These are phyloP conservation scores for Tiliqua scincoides DNA, from an alignment of 2,113 vertebrate species.

Conservation along the genomic window DNA sequence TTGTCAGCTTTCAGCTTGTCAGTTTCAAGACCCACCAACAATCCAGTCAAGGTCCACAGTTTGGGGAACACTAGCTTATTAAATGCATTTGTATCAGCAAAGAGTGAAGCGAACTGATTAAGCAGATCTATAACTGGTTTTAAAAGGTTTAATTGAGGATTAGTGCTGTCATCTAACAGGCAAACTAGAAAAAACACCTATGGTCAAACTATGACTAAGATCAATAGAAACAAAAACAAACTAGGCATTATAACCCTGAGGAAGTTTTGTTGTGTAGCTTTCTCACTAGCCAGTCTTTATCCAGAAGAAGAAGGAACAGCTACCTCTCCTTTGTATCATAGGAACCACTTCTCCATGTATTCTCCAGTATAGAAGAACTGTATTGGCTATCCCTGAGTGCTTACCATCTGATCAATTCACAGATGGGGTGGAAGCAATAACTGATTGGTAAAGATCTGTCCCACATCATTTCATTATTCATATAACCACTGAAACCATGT, in stretches of 20 bases:
- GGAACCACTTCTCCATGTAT: background rate
- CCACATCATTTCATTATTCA: background rate
- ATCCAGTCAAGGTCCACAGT: no score
- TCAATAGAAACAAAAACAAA: constrained; percentile 25
- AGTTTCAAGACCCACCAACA: no score
- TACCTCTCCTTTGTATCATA: background rate
- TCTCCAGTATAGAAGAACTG: no score
- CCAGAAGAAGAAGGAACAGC: background rate
- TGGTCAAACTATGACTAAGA: constrained; percentile 56
- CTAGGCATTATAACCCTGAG: constrained; percentile 3
- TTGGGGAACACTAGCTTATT: no score
- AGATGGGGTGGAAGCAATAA: no score
- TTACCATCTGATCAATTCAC: no score
- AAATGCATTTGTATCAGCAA: constrained; percentile 54
- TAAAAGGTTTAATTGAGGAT: constrained; percentile 66
- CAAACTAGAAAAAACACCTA: constrained; percentile 53
- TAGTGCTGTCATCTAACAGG: constrained; percentile 49
- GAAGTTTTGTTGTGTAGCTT: background rate
- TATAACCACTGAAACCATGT: background rate
- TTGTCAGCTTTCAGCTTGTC: no score
- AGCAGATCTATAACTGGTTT: constrained; percentile 57
- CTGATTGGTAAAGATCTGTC: no score
- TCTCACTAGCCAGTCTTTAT: background rate
- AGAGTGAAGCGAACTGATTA: constrained; percentile 44
- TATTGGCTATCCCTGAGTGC: no score